Evolutionary conservation across 2,113 vertebrate genomes (phyloP), one percentile per base, ranked within the genome.

Genomic region (Gopherus flavomarginatus): DNA sequence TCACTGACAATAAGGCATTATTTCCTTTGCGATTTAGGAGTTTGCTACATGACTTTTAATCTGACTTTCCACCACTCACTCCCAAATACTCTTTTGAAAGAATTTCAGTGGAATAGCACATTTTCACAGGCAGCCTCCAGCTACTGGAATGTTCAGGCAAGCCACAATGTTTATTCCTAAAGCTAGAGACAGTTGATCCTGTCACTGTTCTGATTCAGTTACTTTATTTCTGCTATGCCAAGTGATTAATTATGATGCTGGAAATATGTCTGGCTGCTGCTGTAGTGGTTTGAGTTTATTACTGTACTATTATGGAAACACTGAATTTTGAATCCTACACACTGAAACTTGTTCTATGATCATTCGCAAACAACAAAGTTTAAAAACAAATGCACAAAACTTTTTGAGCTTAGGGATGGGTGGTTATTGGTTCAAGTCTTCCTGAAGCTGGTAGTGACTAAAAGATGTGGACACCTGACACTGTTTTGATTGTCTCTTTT

Each of bases 311-410:
- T 83, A 47, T 57, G 54, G 38, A 83, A 57, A 29, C 13, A 29
- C 16, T 1, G 78, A 42, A 35, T 52, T 94, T 87, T 8, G 12
- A 24, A 65, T 54, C 65, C 29, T 8, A 1, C 0, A 2, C 35
- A 56, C 57, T 29, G 52, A 1, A 38, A 3, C 0, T 42, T 1
- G 1, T 4, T 92, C n/a, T 14, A 12, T 24, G 77, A 26, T 85
- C 0, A 0, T 5, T n/a, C 21, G 13, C 53, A 29, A 57, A 29
- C 2, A 42, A 5, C 56, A 2, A 10, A 92, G 87, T 62, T 59
- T 49, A 44, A 56, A 77, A 29, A 3, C 24, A 86, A 78, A 69
- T 29, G n/a, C 85, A 11, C 10, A 24, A 26, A 47, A 77, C 35
- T 38, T 4, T 21, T 54, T 62, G 22, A 80, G 54, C 57, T 42